Base-by-base conservation (phyloP, 2,888 invertebrate species). In the Stegophylla sp. region DNA sequence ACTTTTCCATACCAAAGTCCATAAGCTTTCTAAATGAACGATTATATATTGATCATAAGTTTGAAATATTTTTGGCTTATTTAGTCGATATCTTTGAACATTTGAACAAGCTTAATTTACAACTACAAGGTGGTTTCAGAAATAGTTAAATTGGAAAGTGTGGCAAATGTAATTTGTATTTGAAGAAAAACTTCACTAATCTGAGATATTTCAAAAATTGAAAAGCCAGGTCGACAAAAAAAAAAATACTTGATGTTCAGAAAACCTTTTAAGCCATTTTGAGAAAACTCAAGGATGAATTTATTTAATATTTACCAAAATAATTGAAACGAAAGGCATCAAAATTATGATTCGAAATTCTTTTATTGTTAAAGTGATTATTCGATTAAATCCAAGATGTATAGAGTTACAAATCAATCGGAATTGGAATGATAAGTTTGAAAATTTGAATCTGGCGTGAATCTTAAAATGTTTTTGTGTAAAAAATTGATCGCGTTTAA, bases 1-100 rank as follows among this genome's bases (percentile, higher is more conserved):
- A 69, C 77, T 83, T 63, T 82, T 67, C 59, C 83, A 83, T 72
- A 82, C 82, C 41, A 82, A 83, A 64, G 66, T 59, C 48, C 56
- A 67, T 66, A 77, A 82, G 77, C 53, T 82, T 45, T 82, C 77
- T 13, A 77, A 81, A 69, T 77, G 71, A 45, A 69, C 67, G 61
- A 71, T 45, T 45, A 82, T 26, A 23, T 69, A n/a, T 28, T 64
- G 64, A 82, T 15, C 64, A 67, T 43, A 72, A 59, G 48, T 69
- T 74, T 82, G 71, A 67, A 59, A 53, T 69, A 61, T 63, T 66
- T 64, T 64, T 82, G 64, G 82, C 82, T 45, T 82, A 81, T 59
- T 67, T 82, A 64, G 59, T 17, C n/a, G 79, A 82, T 73, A 72
- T 82, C 51, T 82, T 79, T 79, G 67, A 26, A 26, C 73, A 82